Conservation (phyloP, 2,113 vertebrate species). For the Alligator sinensis region DNA sequence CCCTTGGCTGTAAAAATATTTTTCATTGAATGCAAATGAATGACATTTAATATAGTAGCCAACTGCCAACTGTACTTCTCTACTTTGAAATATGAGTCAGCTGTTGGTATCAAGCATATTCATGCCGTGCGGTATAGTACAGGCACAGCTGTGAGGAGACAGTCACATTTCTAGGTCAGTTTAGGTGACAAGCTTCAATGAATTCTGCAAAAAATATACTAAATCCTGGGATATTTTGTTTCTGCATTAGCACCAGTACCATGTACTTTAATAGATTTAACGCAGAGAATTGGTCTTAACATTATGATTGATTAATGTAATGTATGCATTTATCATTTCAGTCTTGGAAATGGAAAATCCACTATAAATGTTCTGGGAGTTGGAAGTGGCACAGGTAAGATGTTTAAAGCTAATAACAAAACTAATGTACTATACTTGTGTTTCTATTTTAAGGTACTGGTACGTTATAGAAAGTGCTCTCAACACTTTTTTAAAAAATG, state of each 20-base stretch:
- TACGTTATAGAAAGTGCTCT: background rate
- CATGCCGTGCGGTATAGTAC: fast-evolving
- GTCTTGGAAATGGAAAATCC: slow-evolving; percentile 80
- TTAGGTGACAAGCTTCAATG: background rate
- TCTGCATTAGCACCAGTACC: background rate
- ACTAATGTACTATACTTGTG: background rate
- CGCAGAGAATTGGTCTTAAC: fast-evolving
- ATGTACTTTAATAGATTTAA: background rate
- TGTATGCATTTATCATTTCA: slow-evolving; percentile 53
- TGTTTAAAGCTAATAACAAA: background rate
- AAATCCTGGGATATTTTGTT: background rate
- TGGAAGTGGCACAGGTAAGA: slow-evolving; percentile 88
- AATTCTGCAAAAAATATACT: fast-evolving
- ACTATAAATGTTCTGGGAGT: slow-evolving; percentile 85
- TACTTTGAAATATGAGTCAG: slow-evolving; percentile 12
- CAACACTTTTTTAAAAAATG: background rate
- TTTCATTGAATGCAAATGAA: background rate
- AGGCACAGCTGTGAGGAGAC: background rate
- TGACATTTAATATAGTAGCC: background rate
- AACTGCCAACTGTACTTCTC: background rate
- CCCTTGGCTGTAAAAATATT: background rate
- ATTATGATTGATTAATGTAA: background rate
- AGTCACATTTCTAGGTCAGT: background rate
- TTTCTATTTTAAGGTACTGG: background rate
- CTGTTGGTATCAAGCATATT: background rate